Conservation (phyloP, 2,888 invertebrate species). For the Pristionchus mayeri region DNA sequence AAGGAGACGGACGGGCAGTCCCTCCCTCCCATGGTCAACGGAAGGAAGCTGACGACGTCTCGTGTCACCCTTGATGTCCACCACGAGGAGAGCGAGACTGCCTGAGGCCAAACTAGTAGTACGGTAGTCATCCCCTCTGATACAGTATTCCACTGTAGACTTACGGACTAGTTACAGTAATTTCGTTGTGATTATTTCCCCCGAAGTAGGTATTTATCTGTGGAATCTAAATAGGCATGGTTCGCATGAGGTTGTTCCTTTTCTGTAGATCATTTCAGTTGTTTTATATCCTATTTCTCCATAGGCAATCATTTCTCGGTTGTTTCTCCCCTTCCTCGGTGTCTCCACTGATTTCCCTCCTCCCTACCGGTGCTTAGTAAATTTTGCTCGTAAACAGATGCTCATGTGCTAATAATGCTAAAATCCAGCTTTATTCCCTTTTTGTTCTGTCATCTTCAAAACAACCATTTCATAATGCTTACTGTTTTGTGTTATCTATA, state of each 20-base stretch:
- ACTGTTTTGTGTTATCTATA: constrained; percentile 1
- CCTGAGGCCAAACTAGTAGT: too few relatives aligned
- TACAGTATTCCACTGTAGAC: neutral
- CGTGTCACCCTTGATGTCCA: constrained; percentile 5
- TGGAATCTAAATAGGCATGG: constrained; percentile 6
- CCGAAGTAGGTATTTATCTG: too few relatives aligned
- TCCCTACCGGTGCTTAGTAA: neutral
- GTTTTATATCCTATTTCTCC: neutral
- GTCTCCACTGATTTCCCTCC: constrained; percentile 14
- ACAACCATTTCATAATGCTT: constrained; percentile 19
- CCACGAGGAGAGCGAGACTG: constrained; percentile 33
- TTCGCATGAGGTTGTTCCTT: constrained; percentile 11
- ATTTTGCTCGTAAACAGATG: constrained; percentile 29
- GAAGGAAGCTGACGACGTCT: neutral
- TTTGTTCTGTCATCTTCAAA: neutral
- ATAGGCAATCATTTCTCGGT: neutral
- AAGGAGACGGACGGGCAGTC: neutral
- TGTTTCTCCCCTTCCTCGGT: neutral
- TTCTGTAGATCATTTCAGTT: neutral
- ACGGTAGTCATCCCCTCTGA: neutral
- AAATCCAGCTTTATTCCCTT: neutral
- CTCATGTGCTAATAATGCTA: constrained; percentile 9
- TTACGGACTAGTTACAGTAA: too few relatives aligned
- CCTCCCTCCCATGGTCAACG: neutral
- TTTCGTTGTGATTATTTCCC: too few relatives aligned